These are phyloP conservation scores for Chloropsis hardwickii DNA, from an alignment of 2,113 vertebrate species.

Conservation along the genomic window DNA sequence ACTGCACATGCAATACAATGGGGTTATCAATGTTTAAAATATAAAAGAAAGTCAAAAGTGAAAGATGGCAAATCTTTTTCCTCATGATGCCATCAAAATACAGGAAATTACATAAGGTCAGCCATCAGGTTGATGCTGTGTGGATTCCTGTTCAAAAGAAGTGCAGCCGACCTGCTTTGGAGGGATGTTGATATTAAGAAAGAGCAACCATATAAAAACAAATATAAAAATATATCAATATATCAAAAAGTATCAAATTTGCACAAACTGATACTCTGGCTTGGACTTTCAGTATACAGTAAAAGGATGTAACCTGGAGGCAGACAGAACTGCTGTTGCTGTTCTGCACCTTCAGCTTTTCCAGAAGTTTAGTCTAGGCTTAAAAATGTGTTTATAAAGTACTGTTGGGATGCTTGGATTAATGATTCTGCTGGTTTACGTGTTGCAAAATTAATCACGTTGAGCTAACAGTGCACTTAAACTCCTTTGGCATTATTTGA, in stretches of 20 bases:
- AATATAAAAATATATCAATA: neutral
- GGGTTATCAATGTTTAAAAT: neutral
- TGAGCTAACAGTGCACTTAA: neutral
- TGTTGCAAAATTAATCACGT: neutral
- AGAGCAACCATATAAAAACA: neutral
- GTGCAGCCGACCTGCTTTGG: neutral
- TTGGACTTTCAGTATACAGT: neutral
- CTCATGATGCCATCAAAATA: neutral
- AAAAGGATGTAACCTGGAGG: neutral
- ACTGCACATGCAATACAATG: neutral
- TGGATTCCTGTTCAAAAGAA: neutral
- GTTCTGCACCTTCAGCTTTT: neutral
- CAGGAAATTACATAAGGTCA: neutral
- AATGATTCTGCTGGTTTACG: neutral
- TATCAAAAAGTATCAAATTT: neutral
- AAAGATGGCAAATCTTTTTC: neutral
- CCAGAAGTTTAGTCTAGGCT: neutral
- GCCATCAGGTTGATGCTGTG: neutral
- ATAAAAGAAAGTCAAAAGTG: neutral
- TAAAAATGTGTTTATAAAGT: neutral
- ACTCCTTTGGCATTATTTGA: neutral
- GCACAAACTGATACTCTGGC: neutral
- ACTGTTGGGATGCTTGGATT: neutral
- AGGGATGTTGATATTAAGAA: neutral
- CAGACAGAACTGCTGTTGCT: neutral